These are phyloP conservation scores for Myotis pilosus DNA, from an alignment of 2,797 vertebrate genomes.

Conservation along the genomic window DNA sequence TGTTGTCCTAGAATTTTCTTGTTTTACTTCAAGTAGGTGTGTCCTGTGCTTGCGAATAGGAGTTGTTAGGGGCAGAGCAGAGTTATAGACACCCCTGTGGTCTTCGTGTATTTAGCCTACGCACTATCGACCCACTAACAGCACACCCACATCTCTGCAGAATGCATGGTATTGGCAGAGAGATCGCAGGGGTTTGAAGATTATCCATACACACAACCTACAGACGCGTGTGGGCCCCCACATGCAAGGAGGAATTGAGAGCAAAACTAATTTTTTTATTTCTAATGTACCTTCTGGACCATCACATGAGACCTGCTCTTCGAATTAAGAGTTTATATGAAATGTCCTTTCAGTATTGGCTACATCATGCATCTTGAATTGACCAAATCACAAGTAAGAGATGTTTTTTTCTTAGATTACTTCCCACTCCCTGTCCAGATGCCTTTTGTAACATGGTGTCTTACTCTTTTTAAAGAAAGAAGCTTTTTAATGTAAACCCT, in stretches of 20 bases:
- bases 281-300: neutral
- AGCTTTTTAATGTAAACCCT: neutral
- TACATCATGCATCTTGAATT: neutral
- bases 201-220: neutral
- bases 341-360: neutral
- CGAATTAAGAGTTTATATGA: neutral
- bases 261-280: neutral
- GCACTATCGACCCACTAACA: neutral
- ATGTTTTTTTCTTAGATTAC: neutral
- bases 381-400: neutral
- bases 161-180: neutral
- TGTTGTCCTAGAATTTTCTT: slow-evolving; percentile 9
- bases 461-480: slow-evolving; percentile 23
- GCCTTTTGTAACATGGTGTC: neutral
- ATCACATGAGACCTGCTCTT: neutral
- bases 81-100: neutral
- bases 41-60: neutral
- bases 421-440: neutral
- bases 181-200: neutral
- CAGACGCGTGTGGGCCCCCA: neutral
- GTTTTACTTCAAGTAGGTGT: neutral
- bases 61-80: neutral
- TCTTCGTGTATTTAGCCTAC: neutral
- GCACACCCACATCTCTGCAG: neutral
- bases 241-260: neutral